Conservation (phyloP, 2,888 invertebrate genomes). For the Conchocele bisecta region DNA sequence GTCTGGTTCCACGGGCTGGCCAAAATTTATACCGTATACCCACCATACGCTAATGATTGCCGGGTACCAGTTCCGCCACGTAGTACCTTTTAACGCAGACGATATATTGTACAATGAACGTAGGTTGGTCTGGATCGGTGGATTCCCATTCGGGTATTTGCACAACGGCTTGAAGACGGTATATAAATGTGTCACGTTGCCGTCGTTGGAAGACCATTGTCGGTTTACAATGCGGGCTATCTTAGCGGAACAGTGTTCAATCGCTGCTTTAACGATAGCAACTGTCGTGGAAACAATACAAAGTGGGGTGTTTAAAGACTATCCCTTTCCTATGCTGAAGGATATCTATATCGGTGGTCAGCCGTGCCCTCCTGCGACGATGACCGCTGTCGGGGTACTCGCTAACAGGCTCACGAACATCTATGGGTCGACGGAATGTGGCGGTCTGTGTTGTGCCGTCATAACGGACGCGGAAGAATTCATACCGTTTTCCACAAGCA, state of each 20-base stretch:
- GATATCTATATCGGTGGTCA: constrained; percentile 28
- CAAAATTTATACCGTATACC: constrained; percentile 30
- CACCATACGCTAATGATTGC: constrained; percentile 18
- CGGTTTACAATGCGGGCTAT: constrained; percentile 26
- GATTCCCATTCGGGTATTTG: constrained; percentile 37
- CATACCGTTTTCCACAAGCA: constrained; percentile 15
- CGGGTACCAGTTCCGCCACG: constrained; percentile 8
- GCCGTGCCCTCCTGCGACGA: constrained; percentile 21
- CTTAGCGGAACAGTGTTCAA: constrained; percentile 20
- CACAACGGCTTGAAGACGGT: constrained; percentile 32
- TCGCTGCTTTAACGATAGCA: constrained; percentile 23
- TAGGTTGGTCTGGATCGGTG: constrained; percentile 41
- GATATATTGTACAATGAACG: constrained; percentile 36
- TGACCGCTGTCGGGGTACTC: constrained; percentile 23
- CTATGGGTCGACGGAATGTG: constrained; percentile 37
- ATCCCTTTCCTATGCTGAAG: constrained; percentile 4
- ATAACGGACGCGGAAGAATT: constrained; percentile 3
- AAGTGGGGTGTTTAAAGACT: constrained; percentile 2
- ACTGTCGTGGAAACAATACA: too few relatives aligned
- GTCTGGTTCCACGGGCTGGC: constrained; percentile 30
- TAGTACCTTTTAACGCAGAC: background rate
- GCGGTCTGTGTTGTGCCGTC: too few relatives aligned
- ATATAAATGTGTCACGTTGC: constrained; percentile 22
- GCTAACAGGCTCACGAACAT: constrained; percentile 10
- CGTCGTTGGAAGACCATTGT: constrained; percentile 19